Conservation (phyloP, 2,888 invertebrate species). For the Schrankia costaestrigalis region DNA sequence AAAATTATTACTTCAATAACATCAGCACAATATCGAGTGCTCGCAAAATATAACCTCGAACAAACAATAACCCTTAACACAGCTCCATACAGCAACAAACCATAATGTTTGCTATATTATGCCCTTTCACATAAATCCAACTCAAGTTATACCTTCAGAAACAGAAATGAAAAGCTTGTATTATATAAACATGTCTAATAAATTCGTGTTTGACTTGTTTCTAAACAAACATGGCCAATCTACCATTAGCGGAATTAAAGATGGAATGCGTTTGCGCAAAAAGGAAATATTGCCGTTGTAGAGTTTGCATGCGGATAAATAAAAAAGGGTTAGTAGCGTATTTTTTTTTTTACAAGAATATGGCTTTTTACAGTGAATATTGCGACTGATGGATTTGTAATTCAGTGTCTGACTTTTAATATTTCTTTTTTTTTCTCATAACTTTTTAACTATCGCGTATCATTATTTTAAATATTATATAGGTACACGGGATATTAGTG, state of each 20-base stretch:
- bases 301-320: too few relatives aligned
- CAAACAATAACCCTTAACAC: background rate
- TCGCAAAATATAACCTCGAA: too few relatives aligned
- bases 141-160: slow-evolving; percentile 10
- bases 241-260: slow-evolving; percentile 26
- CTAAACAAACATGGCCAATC: slow-evolving; percentile 36
- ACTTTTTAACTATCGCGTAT: too few relatives aligned
- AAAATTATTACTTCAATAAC: too few relatives aligned
- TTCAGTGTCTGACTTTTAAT: too few relatives aligned
- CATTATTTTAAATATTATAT: too few relatives aligned
- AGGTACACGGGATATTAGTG: too few relatives aligned
- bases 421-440: too few relatives aligned
- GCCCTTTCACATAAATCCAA: slow-evolving; percentile 22
- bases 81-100: slow-evolving; percentile 9
- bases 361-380: too few relatives aligned
- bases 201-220: slow-evolving; percentile 44
- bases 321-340: background rate
- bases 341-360: background rate
- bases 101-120: slow-evolving; percentile 17
- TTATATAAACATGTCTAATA: slow-evolving; percentile 47
- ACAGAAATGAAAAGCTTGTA: slow-evolving; percentile 23
- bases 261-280: slow-evolving; percentile 20
- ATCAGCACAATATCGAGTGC: too few relatives aligned
- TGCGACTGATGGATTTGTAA: too few relatives aligned
- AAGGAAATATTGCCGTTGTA: slow-evolving; percentile 9